Evolutionary conservation across 2,113 vertebrate genomes (phyloP).

Genomic region (Mesembrinibis cayennensis): DNA sequence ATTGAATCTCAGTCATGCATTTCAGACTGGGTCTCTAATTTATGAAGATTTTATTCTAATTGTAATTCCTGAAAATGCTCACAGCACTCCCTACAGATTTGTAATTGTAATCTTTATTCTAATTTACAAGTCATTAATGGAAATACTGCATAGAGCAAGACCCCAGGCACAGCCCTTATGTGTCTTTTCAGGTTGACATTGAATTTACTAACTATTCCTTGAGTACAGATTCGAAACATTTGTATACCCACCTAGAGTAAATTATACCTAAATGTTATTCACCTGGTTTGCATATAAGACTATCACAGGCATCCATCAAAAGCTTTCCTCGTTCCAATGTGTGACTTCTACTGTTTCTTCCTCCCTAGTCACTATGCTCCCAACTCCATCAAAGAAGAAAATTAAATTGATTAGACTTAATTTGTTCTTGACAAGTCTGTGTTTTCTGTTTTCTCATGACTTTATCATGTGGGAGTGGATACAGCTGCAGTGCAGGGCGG

Average conservation of each 20-base stretch:
- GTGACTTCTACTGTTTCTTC: not conserved
- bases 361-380: not conserved
- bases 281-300: conserved; percentile 17
- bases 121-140: conserved; percentile 50
- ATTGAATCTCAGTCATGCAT: not conserved
- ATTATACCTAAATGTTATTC: not conserved
- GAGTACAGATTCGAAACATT: not conserved
- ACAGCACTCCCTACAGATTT: conserved; percentile 25
- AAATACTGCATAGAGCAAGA: not conserved
- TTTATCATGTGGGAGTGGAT: not conserved
- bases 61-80: conserved; percentile 21
- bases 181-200: not conserved
- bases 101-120: conserved; percentile 49
- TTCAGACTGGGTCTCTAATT: conserved; percentile 11
- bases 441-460: conserved; percentile 50
- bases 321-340: conserved; percentile 23
- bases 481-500: not conserved
- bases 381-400: not conserved
- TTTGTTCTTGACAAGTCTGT: conserved; percentile 53
- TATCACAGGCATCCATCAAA: conserved; percentile 20
- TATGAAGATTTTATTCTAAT: conserved; percentile 54
- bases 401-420: conserved; percentile 42
- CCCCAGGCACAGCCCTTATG: not conserved
- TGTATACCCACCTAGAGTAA: conserved; percentile 10
- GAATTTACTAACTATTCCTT: not conserved